phyloP scores from a whole-genome alignment of 1,140 invertebrate genomes.

The Eueides isabella region DNA sequence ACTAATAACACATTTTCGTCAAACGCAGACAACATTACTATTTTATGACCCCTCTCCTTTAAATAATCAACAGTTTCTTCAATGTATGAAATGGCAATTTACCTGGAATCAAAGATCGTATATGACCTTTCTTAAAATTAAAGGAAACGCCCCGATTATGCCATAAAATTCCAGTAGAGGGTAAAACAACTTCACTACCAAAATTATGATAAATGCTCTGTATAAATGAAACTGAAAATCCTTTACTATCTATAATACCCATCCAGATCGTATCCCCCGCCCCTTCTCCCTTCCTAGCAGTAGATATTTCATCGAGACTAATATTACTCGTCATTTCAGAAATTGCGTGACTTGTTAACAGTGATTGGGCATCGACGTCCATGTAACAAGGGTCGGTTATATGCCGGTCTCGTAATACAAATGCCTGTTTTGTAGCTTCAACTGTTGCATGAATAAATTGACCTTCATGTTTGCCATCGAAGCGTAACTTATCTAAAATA shows the following conservation, averaged over 20 bases:
- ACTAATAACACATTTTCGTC: too few species aligned
- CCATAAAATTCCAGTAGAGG: constrained; percentile 69
- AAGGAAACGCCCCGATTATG: constrained; percentile 70
- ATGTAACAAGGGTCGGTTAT: constrained; percentile 70
- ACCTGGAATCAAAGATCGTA: constrained; percentile 60
- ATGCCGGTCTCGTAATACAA: constrained; percentile 63
- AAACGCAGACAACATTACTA: constrained; percentile 49
- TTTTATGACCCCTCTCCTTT: constrained; percentile 58
- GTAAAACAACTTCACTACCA: constrained; percentile 67
- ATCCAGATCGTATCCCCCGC: constrained; percentile 73
- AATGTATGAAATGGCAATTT: constrained; percentile 74
- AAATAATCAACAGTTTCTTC: constrained; percentile 59
- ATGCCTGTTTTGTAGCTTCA: constrained; percentile 73
- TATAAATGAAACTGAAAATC: constrained; percentile 74
- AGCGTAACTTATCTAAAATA: constrained; percentile 64
- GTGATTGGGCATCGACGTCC: constrained; percentile 56
- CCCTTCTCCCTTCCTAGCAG: constrained; percentile 49
- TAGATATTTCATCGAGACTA: constrained; percentile 48
- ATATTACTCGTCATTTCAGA: constrained; percentile 59
- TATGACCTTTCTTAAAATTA: constrained; percentile 55
- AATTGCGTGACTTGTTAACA: constrained; percentile 53
- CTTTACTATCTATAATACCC: constrained; percentile 71
- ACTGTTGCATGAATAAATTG: constrained; percentile 70
- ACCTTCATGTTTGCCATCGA: constrained; percentile 67
- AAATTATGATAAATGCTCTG: constrained; percentile 68